Percentiles rank a stretch among this genome's conserved stretches.
These are phyloP conservation scores for Phasia obesa DNA, from an alignment of 2,888 invertebrate genomes.

Conservation along the genomic window DNA sequence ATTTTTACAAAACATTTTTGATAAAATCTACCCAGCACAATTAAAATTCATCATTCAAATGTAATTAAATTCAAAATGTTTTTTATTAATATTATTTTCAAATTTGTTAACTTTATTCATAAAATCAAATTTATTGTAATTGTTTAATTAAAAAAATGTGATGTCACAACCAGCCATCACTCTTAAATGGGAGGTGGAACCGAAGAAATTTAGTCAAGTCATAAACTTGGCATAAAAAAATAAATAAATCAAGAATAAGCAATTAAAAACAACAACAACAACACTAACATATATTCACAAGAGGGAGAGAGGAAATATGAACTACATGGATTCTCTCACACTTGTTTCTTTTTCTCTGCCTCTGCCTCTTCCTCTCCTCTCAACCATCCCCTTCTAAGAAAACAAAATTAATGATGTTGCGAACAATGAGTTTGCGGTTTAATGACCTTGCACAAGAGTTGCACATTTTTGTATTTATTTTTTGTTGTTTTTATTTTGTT, in stretches of 20 bases:
- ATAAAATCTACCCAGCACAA: not conserved
- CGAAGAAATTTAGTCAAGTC: not conserved
- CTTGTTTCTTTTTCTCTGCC: not conserved
- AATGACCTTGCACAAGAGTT: conserved; percentile 56
- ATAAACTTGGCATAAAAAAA: conserved; percentile 19
- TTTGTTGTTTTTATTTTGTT: not conserved
- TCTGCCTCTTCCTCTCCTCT: not conserved
- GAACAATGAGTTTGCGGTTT: conserved; percentile 58
- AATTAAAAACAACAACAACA: not conserved
- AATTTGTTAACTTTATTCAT: not conserved
- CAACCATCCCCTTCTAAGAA: not conserved
- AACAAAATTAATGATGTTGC: conserved; percentile 27
- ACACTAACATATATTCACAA: not conserved
- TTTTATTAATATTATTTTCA: not conserved
- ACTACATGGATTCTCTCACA: not conserved
- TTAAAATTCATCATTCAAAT: conserved; percentile 19
- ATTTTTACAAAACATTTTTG: too few relatives aligned
- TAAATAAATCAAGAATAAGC: conserved; percentile 10
- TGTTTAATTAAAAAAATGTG: not conserved
- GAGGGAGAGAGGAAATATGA: not conserved
- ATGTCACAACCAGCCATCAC: not conserved
- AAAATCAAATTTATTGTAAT: not conserved
- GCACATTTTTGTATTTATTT: conserved; percentile 8
- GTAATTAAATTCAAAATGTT: not conserved
- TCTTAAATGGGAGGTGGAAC: not conserved